phyloP scores from a whole-genome alignment of 35 echinoderm and acorn worm species.

The Holothuria glaberrima region DNA sequence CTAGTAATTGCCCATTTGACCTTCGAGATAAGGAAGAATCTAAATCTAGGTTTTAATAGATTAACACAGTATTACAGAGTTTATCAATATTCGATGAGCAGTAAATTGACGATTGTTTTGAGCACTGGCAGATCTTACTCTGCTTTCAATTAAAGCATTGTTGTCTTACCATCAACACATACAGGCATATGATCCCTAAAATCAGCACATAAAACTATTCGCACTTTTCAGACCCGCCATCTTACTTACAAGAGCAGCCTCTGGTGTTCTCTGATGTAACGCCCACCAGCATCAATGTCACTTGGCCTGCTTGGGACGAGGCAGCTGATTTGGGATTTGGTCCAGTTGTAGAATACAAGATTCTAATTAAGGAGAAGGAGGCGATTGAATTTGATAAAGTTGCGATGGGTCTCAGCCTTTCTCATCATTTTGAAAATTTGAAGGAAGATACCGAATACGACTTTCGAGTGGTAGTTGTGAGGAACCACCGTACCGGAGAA shows the following conservation, averaged over 20 bases:
- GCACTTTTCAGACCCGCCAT: not conserved
- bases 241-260: not conserved
- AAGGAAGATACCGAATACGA: conserved; percentile 11
- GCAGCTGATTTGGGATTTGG: not conserved
- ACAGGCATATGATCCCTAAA: too few relatives aligned
- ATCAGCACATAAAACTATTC: too few relatives aligned
- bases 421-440: not conserved
- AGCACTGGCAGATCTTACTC: too few relatives aligned
- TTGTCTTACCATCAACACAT: too few relatives aligned
- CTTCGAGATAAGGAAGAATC: too few relatives aligned
- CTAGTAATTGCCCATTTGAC: too few relatives aligned
- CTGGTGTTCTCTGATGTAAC: conserved; percentile 14
- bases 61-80: too few relatives aligned
- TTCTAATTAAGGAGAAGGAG: not conserved
- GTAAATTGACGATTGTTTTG: too few relatives aligned
- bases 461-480: not conserved
- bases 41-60: too few relatives aligned
- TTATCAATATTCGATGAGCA: too few relatives aligned
- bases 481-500: not conserved
- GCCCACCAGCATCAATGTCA: not conserved
- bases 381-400: not conserved
- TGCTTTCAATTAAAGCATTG: too few relatives aligned
- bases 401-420: not conserved
- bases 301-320: conserved; percentile 18
- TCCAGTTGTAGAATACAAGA: conserved; percentile 22